These are phyloP conservation scores for Cherax destructor DNA, from an alignment of 1,140 invertebrate genomes.

Conservation along the genomic window DNA sequence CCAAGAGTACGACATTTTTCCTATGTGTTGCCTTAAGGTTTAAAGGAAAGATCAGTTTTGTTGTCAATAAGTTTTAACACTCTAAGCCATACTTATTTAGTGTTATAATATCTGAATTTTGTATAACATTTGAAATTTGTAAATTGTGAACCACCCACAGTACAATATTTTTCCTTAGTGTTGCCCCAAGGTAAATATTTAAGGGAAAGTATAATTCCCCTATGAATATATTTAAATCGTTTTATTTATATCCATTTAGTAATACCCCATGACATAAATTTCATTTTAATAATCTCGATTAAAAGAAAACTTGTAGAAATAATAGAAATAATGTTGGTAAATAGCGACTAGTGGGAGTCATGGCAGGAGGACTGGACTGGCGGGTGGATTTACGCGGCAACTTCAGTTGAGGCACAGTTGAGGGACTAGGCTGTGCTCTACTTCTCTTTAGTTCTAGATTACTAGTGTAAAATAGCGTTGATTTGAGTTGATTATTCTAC, in stretches of 20 bases:
- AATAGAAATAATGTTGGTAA: not conserved
- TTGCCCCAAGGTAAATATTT: not conserved
- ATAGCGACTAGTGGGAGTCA: not conserved
- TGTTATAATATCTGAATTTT: no score
- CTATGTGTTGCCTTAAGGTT: not conserved
- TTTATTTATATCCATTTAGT: not conserved
- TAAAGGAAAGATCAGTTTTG: not conserved
- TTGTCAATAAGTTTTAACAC: not conserved
- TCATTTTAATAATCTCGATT: no score
- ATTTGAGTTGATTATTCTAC: not conserved
- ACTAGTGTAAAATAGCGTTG: not conserved
- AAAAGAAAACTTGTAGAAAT: not conserved
- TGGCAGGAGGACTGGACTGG: not conserved
- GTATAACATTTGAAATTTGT: not conserved
- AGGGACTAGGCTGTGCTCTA: conserved; percentile 17
- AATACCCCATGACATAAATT: no score
- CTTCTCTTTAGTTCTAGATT: conserved; percentile 31
- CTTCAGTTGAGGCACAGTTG: conserved; percentile 46
- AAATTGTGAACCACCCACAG: not conserved
- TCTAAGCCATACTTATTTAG: not conserved
- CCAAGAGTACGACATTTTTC: not conserved
- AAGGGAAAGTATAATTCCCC: not conserved
- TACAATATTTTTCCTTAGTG: not conserved
- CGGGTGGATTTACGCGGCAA: conserved; percentile 37
- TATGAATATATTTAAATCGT: not conserved